Percentiles rank a stretch among this genome's conserved stretches.
phyloP scores from a whole-genome alignment of 2,113 vertebrate genomes.

The Chlorodrepanis virens region DNA sequence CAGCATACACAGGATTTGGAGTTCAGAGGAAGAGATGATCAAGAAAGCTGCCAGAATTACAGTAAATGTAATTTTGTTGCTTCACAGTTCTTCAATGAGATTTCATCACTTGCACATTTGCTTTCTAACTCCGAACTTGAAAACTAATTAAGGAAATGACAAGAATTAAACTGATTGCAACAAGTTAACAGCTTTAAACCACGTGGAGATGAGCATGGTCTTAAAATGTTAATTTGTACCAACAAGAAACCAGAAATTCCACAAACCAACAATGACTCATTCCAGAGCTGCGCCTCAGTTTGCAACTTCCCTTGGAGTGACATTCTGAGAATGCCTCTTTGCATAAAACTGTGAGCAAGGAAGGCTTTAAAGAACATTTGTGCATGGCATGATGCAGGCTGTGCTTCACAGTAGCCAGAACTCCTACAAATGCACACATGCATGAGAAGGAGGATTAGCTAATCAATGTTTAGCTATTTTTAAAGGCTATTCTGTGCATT shows the following conservation, averaged over 20 bases:
- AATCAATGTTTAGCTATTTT: neutral
- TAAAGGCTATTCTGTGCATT: neutral
- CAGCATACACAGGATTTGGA: neutral
- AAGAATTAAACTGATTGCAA: constrained; percentile 40
- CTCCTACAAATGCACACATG: neutral
- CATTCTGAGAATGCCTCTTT: neutral
- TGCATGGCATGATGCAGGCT: neutral
- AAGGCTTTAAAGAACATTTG: neutral
- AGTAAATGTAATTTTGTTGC: neutral
- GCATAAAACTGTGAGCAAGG: neutral
- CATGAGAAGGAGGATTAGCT: neutral
- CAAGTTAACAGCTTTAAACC: constrained; percentile 6
- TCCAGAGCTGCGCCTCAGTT: neutral
- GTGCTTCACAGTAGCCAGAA: neutral
- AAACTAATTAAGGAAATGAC: constrained; percentile 24
- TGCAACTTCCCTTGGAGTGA: neutral
- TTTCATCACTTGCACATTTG: neutral
- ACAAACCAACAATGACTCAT: neutral
- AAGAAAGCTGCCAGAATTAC: neutral
- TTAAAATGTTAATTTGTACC: neutral
- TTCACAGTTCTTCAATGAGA: neutral
- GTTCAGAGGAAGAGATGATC: neutral
- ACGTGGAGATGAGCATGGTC: neutral
- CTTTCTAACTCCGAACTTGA: neutral
- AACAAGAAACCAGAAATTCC: neutral